phyloP scores from a whole-genome alignment of 2,797 vertebrate species.

The Helarctos malayanus region DNA sequence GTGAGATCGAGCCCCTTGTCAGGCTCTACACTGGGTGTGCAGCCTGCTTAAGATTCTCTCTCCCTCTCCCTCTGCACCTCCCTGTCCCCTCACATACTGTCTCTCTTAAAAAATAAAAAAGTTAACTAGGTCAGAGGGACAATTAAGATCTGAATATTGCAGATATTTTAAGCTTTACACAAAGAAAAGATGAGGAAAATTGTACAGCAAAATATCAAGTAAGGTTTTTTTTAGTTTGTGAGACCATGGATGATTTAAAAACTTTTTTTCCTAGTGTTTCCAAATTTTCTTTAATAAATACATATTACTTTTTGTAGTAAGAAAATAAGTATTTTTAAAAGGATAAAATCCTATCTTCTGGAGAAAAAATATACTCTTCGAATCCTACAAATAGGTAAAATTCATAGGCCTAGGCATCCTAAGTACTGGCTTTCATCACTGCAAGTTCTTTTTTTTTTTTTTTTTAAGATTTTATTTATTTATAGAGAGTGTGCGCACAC shows the following conservation, averaged over 20 bases:
- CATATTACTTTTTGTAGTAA: neutral
- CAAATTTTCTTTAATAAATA: slow-evolving; percentile 23
- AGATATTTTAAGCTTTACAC: neutral
- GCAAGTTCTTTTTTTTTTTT: slow-evolving; percentile 7
- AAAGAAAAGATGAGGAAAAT: slow-evolving; percentile 8
- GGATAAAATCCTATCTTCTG: slow-evolving; percentile 76
- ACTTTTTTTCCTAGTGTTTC: neutral
- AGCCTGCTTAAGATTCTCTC: neutral
- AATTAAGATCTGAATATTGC: neutral
- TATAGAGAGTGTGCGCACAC: too few relatives aligned
- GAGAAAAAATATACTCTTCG: slow-evolving; percentile 81
- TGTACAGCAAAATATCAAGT: neutral
- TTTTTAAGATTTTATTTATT: neutral
- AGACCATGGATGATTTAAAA: neutral
- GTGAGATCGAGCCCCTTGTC: neutral
- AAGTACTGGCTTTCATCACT: slow-evolving; percentile 79
- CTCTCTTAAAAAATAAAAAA: neutral
- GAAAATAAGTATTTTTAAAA: neutral
- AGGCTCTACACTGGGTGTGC: neutral
- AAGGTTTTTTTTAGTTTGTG: slow-evolving; percentile 10
- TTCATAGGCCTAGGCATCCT: slow-evolving; percentile 74
- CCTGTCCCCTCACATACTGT: neutral
- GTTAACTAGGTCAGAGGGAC: neutral
- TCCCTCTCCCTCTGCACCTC: neutral
- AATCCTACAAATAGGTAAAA: slow-evolving; percentile 85